Percentiles rank a stretch among this genome's conserved stretches.
These are phyloP conservation scores for Platyrinchus mystaceus DNA, from an alignment of 2,797 vertebrate species.

Conservation along the genomic window DNA sequence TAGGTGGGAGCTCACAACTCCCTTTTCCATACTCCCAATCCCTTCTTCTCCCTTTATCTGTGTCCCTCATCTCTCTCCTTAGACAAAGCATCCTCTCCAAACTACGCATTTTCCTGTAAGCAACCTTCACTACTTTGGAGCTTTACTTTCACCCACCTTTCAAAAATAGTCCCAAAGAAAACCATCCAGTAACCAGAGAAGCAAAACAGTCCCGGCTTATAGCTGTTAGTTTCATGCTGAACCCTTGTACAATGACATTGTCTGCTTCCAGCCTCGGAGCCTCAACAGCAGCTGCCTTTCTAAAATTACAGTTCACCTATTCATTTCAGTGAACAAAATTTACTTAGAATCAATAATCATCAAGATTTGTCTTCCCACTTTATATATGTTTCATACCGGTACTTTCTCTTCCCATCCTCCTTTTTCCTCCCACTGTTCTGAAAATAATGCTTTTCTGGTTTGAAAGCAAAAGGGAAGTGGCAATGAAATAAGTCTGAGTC, in stretches of 20 bases:
- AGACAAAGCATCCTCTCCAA: neutral
- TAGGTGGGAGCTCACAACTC: neutral
- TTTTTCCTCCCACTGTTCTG: fast-evolving
- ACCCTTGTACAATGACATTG: neutral
- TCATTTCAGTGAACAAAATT: neutral
- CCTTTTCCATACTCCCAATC: neutral
- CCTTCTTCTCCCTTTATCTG: neutral
- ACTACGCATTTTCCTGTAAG: neutral
- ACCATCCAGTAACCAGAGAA: neutral
- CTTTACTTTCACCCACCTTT: neutral
- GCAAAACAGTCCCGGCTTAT: neutral
- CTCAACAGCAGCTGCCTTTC: neutral
- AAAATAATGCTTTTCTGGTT: neutral
- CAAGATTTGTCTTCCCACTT: neutral
- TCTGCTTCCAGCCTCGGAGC: neutral
- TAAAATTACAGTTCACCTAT: neutral
- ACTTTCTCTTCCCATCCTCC: neutral
- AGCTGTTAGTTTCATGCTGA: neutral
- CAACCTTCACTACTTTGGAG: neutral
- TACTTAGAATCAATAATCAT: neutral
- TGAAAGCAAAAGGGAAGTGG: neutral
- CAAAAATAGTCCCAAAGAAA: neutral
- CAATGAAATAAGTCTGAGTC: neutral
- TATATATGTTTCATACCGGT: neutral
- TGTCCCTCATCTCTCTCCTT: neutral